Conservation (phyloP, 1,140 invertebrate genomes). For the Psix sp. region DNA sequence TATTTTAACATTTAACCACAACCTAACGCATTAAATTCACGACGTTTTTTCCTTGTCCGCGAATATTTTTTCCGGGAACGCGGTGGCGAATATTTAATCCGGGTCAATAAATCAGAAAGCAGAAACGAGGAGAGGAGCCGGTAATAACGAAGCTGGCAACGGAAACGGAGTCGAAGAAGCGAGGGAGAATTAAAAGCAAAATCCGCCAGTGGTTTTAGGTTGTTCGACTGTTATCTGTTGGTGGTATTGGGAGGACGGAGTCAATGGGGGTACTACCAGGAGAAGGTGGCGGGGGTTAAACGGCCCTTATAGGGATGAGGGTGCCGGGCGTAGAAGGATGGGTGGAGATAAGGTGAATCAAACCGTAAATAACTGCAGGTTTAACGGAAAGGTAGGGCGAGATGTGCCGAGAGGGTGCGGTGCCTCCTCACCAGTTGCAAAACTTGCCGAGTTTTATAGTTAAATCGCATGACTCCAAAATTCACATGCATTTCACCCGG, state of each 20-base stretch:
- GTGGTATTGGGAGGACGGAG: slow-evolving; percentile 60
- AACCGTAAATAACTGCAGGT: slow-evolving; percentile 77
- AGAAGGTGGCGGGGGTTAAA: slow-evolving; percentile 59
- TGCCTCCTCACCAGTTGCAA: slow-evolving; percentile 74
- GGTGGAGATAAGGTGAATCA: slow-evolving; percentile 76
- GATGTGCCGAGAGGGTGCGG: slow-evolving; percentile 60
- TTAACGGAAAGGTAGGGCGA: slow-evolving; percentile 68
- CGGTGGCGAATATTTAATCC: slow-evolving; percentile 66
- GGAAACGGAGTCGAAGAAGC: slow-evolving; percentile 65
- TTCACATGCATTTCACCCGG: slow-evolving; percentile 73
- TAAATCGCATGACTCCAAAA: slow-evolving; percentile 77
- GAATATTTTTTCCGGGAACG: slow-evolving; percentile 59
- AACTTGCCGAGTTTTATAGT: slow-evolving; percentile 77
- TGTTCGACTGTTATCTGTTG: slow-evolving; percentile 64
- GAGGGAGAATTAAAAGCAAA: slow-evolving; percentile 65
- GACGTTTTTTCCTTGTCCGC: slow-evolving; percentile 32
- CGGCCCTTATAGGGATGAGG: slow-evolving; percentile 62
- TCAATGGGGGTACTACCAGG: slow-evolving; percentile 61
- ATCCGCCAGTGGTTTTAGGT: slow-evolving; percentile 63
- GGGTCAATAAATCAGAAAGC: slow-evolving; percentile 66
- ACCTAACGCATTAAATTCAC: slow-evolving; percentile 33
- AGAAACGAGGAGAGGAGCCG: slow-evolving; percentile 48
- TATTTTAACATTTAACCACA: slow-evolving; percentile 17
- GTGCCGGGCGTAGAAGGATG: slow-evolving; percentile 62
- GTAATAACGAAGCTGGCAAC: slow-evolving; percentile 66